Evolutionary conservation across 2,888 invertebrate genomes (phyloP).

Genomic region (Furcula furcula): DNA sequence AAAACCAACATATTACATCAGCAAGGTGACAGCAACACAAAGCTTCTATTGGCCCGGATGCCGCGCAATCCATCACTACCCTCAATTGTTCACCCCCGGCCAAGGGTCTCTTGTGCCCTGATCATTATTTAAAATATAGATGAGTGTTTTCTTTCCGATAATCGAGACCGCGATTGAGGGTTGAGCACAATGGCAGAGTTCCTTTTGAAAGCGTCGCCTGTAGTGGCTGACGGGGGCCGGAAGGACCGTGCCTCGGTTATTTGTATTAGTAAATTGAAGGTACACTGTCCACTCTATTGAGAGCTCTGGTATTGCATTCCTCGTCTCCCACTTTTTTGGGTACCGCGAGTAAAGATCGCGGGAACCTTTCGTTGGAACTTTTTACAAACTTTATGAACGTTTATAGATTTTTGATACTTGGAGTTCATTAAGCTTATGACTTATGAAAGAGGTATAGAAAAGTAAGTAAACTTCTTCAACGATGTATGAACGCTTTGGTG

Average conservation of each 20-base stretch:
- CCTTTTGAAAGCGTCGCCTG: conserved; percentile 68
- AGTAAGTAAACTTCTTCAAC: no score
- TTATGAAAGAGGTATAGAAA: no score
- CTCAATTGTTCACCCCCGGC: conserved; percentile 54
- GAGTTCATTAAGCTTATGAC: no score
- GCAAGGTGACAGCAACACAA: conserved; percentile 58
- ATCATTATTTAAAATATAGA: conserved; percentile 82
- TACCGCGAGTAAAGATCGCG: conserved; percentile 13
- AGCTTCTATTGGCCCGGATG: conserved; percentile 64
- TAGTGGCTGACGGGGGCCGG: conserved; percentile 50
- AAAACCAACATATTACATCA: conserved; percentile 24
- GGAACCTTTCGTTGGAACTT: no score
- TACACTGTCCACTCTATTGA: conserved; percentile 64
- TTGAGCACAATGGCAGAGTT: conserved; percentile 62
- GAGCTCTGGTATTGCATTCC: conserved; percentile 39
- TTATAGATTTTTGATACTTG: no score
- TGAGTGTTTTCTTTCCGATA: conserved; percentile 81
- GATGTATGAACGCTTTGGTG: no score
- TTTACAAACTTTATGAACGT: no score
- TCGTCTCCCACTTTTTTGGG: conserved; percentile 29
- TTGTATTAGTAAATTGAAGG: conserved; percentile 80
- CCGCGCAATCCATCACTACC: conserved; percentile 70
- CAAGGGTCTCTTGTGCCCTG: conserved; percentile 49
- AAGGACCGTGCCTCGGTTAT: conserved; percentile 59
- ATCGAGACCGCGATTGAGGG: conserved; percentile 78